Evolutionary conservation across 2,888 invertebrate species (phyloP).

Genomic region (Azorinus chamasolen): DNA sequence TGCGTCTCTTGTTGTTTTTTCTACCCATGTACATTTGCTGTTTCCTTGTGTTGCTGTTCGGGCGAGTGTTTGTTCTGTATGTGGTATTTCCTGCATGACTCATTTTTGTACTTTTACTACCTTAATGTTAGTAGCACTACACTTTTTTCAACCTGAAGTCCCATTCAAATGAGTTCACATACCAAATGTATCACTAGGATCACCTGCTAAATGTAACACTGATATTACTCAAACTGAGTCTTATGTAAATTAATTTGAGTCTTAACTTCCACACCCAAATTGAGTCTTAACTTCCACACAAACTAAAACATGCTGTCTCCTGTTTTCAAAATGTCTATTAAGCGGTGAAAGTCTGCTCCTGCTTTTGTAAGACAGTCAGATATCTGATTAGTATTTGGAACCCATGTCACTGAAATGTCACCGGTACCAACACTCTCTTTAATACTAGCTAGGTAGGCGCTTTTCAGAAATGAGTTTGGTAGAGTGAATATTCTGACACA

Average conservation of each 20-base stretch:
- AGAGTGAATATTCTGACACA: constrained; percentile 55
- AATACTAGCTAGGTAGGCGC: constrained; percentile 47
- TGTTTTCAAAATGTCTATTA: constrained; percentile 32
- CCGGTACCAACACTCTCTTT: constrained; percentile 42
- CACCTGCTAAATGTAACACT: not conserved
- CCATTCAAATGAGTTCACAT: no score
- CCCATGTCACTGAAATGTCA: constrained; percentile 44
- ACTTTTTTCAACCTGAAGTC: no score
- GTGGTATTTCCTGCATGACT: no score
- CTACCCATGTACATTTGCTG: no score
- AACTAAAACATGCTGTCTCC: not conserved
- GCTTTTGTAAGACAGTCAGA: constrained; percentile 50
- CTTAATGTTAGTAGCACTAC: no score
- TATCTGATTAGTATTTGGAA: constrained; percentile 38
- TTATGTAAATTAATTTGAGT: no score
- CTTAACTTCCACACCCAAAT: no score
- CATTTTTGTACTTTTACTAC: no score
- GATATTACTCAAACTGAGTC: not conserved
- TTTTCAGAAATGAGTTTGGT: constrained; percentile 56
- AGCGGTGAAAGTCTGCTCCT: constrained; percentile 32
- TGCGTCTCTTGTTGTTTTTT: no score
- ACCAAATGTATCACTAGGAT: not conserved
- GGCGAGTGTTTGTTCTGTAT: no score
- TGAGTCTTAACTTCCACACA: not conserved
- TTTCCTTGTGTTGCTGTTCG: no score